Base-by-base conservation (phyloP, 2,888 invertebrate genomes). In the Pedicia rivosa region DNA sequence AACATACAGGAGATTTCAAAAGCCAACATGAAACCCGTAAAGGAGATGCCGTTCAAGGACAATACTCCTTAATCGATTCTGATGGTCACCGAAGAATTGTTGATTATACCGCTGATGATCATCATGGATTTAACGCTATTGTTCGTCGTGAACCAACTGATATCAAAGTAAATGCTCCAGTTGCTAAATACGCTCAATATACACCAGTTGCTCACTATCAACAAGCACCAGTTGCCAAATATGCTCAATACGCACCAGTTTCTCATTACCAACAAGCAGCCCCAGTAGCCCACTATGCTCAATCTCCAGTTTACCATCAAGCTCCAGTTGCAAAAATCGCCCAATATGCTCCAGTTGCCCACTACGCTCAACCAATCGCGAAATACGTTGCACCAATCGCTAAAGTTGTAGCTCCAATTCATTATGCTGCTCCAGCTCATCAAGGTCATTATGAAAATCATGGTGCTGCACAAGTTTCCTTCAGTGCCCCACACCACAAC, bases 81-180 rank as follows among this genome's bases (percentile, higher is more conserved):
- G 68, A 68, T 53, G 68, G 68, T 24, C 58, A 59, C 45, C 59
- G 56, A 37, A 61, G 68, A 41, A 56, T 59, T 25, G 68, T 68
- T n/a, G 61, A 66, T 15, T 68, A 68, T 51, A 59, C 59, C 38
- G 64, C 68, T 17, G 67, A 67, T 47, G 54, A 60, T n/a, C 62
- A 63, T 45, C 62, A 53, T 41, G 68, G 68, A 38, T 68, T 68
- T 54, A 65, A 67, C 47, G 68, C 68, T 4, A 49, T 66, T 26
- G 68, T 68, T 2, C 59, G 57, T 40, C 64, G 62, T 26, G 64
- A 66, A 46, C 63, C 64, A n/a, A 59, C 61, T 3, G 45, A 53
- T 36, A 55, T 55, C 27, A 56, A 56, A 42, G 54, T 59, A 48
- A 50, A 1, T 6, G 36, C 36, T n/a, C 46, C 49, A 37, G 46